Percentiles rank a stretch among this genome's conserved stretches.
phyloP scores from a whole-genome alignment of 2,113 vertebrate genomes.

The Pelvicachromis taeniatus region DNA sequence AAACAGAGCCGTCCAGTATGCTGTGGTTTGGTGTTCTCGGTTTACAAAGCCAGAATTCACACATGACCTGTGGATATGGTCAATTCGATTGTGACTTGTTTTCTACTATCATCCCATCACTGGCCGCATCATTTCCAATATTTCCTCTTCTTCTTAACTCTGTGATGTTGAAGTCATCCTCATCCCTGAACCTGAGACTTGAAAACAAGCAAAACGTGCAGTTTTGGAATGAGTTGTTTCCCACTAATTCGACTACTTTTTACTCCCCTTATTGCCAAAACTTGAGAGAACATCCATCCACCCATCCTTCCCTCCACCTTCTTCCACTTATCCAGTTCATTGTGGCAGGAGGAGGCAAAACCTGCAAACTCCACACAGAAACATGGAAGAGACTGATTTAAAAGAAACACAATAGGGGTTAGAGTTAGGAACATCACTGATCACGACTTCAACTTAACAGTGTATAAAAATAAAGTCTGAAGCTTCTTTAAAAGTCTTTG shows the following conservation, averaged over 20 bases:
- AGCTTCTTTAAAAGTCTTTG: background rate
- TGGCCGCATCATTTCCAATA: background rate
- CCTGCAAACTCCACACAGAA: background rate
- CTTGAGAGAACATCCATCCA: background rate
- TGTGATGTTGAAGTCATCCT: background rate
- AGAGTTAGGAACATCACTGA: background rate
- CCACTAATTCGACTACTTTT: background rate
- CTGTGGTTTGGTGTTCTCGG: background rate
- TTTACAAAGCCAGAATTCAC: background rate
- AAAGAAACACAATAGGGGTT: background rate
- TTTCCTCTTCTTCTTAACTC: background rate
- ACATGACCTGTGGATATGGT: background rate
- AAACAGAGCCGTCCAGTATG: background rate
- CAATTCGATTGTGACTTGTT: background rate
- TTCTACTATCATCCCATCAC: background rate
- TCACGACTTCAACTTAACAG: background rate
- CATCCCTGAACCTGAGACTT: rapidly evolving
- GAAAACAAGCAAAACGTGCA: background rate
- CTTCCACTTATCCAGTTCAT: background rate
- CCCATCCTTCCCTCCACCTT: background rate
- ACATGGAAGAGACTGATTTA: background rate
- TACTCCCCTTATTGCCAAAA: background rate
- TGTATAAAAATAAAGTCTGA: background rate
- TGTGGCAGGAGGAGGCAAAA: background rate
- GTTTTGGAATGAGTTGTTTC: background rate